phyloP scores from a whole-genome alignment of 1,140 invertebrate species.

The Varroa destructor region DNA sequence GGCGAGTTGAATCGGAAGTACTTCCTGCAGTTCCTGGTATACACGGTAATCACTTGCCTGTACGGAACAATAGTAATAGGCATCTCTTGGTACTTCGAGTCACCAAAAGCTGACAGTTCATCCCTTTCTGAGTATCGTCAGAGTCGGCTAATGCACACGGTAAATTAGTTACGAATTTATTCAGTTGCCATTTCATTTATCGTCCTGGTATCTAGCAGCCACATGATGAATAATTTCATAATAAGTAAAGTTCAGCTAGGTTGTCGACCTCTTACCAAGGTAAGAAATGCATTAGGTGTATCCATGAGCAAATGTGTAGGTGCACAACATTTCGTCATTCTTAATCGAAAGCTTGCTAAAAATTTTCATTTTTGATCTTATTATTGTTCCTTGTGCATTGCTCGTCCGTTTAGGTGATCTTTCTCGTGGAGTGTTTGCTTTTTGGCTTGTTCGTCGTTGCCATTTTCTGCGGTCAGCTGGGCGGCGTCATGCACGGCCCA shows the following conservation, averaged over 20 bases:
- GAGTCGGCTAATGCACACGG: conserved; percentile 50
- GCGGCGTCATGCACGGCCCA: conserved; percentile 24
- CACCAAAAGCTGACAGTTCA: conserved; percentile 53
- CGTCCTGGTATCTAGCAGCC: conserved; percentile 27
- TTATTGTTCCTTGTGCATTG: too few relatives aligned
- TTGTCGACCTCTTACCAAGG: too few relatives aligned
- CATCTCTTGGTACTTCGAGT: conserved; percentile 59
- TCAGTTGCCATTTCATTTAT: conserved; percentile 26
- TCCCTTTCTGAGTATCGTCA: conserved; percentile 55
- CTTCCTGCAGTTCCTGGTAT: conserved; percentile 77
- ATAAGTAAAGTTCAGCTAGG: too few relatives aligned
- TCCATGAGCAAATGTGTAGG: too few relatives aligned
- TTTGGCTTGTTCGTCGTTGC: conserved; percentile 80
- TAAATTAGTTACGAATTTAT: background rate
- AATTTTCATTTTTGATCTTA: too few relatives aligned
- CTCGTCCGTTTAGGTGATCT: conserved; percentile 55
- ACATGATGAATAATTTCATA: conserved; percentile 29
- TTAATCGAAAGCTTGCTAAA: too few relatives aligned
- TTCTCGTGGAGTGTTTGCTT: conserved; percentile 64
- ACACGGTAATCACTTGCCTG: conserved; percentile 43
- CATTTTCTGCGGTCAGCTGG: conserved; percentile 75
- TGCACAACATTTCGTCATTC: too few relatives aligned
- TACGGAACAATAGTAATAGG: conserved; percentile 59
- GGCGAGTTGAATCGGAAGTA: conserved; percentile 86
- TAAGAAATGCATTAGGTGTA: too few relatives aligned